Evolutionary conservation across 1,140 invertebrate genomes (phyloP).

Genomic region (Uloborus diversus): DNA sequence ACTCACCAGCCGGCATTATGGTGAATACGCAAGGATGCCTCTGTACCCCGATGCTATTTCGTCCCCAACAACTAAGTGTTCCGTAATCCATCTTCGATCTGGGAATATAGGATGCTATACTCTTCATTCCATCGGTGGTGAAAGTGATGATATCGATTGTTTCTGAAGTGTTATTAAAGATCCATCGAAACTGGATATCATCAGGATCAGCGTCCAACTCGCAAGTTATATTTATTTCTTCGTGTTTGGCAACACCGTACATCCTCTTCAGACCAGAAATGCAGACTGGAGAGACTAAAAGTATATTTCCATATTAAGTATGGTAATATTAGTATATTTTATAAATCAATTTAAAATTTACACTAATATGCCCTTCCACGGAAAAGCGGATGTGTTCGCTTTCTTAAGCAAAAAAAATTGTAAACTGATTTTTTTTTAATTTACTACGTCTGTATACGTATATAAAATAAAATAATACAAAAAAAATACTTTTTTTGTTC

Average conservation of each 20-base stretch:
- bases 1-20: slow-evolving; percentile 86
- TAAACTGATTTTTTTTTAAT: no score
- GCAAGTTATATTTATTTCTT: slow-evolving; percentile 79
- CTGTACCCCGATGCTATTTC: slow-evolving; percentile 80
- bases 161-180: slow-evolving; percentile 86
- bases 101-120: slow-evolving; percentile 77
- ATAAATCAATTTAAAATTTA: background rate
- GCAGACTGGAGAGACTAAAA: slow-evolving; percentile 86
- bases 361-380: background rate
- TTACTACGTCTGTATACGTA: no score
- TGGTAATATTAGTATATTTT: background rate
- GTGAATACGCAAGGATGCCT: slow-evolving; percentile 84
- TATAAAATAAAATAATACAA: no score
- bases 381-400: no score
- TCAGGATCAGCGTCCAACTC: slow-evolving; percentile 87
- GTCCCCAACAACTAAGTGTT: slow-evolving; percentile 84
- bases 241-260: slow-evolving; percentile 82
- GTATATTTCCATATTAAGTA: no score
- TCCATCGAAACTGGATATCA: slow-evolving; percentile 84
- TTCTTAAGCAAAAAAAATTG: no score
- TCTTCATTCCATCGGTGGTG: slow-evolving; percentile 64
- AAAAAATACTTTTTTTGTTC: background rate
- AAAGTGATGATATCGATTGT: slow-evolving; percentile 43
- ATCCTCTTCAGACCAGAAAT: slow-evolving; percentile 77
- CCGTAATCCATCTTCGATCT: slow-evolving; percentile 86